Conservation (phyloP, 2,113 vertebrate species). For the Datnioides undecimradiatus region DNA sequence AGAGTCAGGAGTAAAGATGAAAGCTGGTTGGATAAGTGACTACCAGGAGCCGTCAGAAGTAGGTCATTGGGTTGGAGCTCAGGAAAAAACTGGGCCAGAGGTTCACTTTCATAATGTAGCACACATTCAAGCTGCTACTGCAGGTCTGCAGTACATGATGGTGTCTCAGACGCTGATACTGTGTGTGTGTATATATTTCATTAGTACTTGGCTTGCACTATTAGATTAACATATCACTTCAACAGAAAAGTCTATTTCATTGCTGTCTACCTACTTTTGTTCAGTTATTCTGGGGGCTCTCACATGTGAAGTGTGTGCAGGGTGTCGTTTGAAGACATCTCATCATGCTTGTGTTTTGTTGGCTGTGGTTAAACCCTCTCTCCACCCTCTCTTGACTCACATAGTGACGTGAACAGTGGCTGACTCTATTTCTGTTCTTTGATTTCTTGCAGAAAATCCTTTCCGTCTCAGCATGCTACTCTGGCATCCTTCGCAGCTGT, state of each 20-base stretch:
- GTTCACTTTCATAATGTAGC: slow-evolving; percentile 48
- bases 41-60: slow-evolving; percentile 50
- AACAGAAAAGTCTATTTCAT: not conserved
- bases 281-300: not conserved
- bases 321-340: not conserved
- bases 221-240: not conserved
- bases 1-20: slow-evolving; percentile 20
- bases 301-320: not conserved
- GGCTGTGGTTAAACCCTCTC: not conserved
- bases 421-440: slow-evolving; percentile 51
- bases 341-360: slow-evolving; percentile 3
- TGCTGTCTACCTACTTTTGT: not conserved
- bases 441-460: slow-evolving; percentile 93
- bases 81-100: slow-evolving; percentile 49
- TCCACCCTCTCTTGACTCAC: slow-evolving; percentile 23
- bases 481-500: slow-evolving; percentile 97
- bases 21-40: slow-evolving; percentile 1
- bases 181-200: not conserved
- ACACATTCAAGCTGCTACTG: slow-evolving; percentile 3
- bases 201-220: not conserved
- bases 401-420: not conserved
- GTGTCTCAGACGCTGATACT: not conserved
- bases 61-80: slow-evolving; percentile 61
- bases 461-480: slow-evolving; percentile 97
- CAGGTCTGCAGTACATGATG: not conserved